Evolutionary conservation across 2,888 invertebrate genomes (phyloP), one percentile per base, ranked within the genome.

Genomic region (Ormyrus labotus): DNA sequence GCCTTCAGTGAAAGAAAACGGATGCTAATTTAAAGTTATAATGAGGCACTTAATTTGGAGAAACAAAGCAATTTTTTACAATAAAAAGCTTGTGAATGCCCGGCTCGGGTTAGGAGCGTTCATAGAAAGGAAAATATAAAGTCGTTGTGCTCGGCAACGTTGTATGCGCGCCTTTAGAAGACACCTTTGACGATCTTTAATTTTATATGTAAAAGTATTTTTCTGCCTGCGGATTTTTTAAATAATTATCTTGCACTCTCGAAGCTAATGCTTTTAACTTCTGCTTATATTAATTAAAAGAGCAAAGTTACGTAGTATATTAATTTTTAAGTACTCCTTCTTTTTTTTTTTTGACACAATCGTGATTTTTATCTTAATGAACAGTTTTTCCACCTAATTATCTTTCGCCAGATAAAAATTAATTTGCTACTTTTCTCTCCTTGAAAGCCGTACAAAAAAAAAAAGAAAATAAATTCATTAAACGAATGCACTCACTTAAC

Each of bases 21-120:
- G 63, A 73, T 78, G 72, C 61, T 79, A 73, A 79, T 79, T 76
- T 69, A 73, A 79, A 63, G 73, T 72, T 68, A 73, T 79, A 73
- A 79, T 63, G 73, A 73, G 68, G 10, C 53, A 45, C 61, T 73
- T 79, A 68, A 79, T 79, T 73, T 73, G 45, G 57, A 55, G 73
- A 63, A 73, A 79, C 61, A 73, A 72, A 78, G 67, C 47, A 60
- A 48, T 65, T 71, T 68, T 67, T 75, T 78, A 72, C 50, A 34
- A 48, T 67, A 72, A 67, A 72, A 72, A 64, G 71, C 58, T 78
- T 71, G 51, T 65, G 70, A 78, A 70, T 65, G 8, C 10, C 19
- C 10, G 13, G 53, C 19, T 70, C 34, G 63, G 9, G 47, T 45
- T 63, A 47, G 6, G 11, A 60, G 7, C 34, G 13, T 60, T 60